Evolutionary conservation across 2,888 invertebrate species (phyloP), one percentile per base, ranked within the genome.

Genomic region (Brachynemurus nebulosus): DNA sequence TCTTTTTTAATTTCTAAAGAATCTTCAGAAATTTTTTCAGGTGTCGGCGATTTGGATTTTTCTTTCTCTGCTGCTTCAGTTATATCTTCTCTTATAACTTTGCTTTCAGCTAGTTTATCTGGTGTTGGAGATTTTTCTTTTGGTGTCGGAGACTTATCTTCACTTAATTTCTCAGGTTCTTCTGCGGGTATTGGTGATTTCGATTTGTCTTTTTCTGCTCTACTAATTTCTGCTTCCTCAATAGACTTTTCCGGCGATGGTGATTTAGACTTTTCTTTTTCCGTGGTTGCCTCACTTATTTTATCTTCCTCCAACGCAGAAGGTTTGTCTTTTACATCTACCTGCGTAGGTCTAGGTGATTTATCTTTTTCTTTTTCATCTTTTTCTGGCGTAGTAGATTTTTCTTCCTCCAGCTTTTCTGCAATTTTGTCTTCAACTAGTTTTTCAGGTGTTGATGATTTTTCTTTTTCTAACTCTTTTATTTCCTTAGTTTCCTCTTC

Each of bases 11-110:
- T n/a, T n/a, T n/a, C n/a, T n/a, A n/a, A n/a, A n/a, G n/a, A n/a
- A n/a, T n/a, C n/a, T n/a, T n/a, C 30, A 27, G 33, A 35, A 30
- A 35, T 8, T 8, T 16, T 33, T 36, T 36, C 37, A 19, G 41
- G 19, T 40, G 35, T 41, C 9, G 38, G 21, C 12, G 17, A 16
- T 23, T 23, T 40, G 3, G 40, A 40, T 7, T 30, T 25, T 16
- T 16, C 23, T 40, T 4, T 37, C 9, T 37, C 18, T n/a, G 17
- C 35, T 11, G 11, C 16, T 36, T 36, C 34, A 37, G 43, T 37
- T 44, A 11, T 27, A 12, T 53, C 44, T 43, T 52, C 48, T n/a
- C 45, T 42, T 2, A 53, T 45, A 18, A 50, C 47, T 25, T 55
- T 45, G 18, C 50, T 33, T 21, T 41, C 50, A 36, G 51, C 47